Base-by-base conservation (phyloP, 2,888 invertebrate species). In the Crematogaster levior region DNA sequence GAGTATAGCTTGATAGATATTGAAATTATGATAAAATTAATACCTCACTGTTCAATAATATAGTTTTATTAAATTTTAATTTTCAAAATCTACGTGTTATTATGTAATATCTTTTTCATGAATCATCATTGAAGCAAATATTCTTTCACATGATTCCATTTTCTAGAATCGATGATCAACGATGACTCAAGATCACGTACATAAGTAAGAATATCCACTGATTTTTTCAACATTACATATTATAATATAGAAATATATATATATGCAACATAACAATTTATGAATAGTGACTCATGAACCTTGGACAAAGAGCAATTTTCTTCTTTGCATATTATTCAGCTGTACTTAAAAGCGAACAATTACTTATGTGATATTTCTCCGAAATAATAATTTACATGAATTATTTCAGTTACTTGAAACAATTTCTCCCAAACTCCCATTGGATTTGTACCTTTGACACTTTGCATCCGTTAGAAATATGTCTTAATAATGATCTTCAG, bases 151-250 rank as follows among this genome's bases (percentile, higher is more conserved):
- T 27, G 4, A 60, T 37, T 56, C 15, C 30, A 37, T 63, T 65
- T 34, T 58, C 21, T 18, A 51, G n/a, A 27, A 43, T 58, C 30
- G 27, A 27, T 43, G 24, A 9, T 27, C 43, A 27, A 43, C 10
- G 73, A 75, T 88, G 86, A 86, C 74, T 88, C 89, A 89, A 80
- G 77, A 84, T 75, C 73, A 74, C 81, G 80, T 80, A 79, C 79
- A 75, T 81, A 84, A 81, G 81, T 83, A 40, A 75, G 81, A 85
- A 77, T 85, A 82, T 83, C n/a, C 88, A 85, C 70, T 48, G 72
- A 86, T 85, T 88, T 88, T 74, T 74, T 84, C 75, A 81, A n/a
- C n/a, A 34, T 61, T 80, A 63, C 72, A 60, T 65, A 51, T 40
- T 61, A 70, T 79, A n/a, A n/a, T 58, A 80, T 53, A 56, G 24